These are phyloP conservation scores for Huso huso DNA, from an alignment of 2,797 vertebrate species.

Conservation along the genomic window DNA sequence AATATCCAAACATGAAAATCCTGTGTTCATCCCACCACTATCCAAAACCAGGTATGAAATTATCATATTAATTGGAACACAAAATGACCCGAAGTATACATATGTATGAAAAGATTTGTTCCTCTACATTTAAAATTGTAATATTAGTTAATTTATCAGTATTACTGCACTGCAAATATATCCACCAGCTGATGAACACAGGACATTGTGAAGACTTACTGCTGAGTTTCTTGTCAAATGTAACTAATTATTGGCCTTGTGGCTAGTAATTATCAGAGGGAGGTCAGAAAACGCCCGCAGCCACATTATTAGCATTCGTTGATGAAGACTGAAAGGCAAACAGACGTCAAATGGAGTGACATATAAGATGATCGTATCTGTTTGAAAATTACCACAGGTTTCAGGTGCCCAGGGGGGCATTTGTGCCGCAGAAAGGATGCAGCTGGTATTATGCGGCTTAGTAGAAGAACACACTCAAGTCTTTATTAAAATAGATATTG, in stretches of 20 bases:
- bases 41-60: no score
- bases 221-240: conserved; percentile 3
- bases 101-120: background rate
- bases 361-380: background rate
- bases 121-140: background rate
- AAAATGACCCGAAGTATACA: no score
- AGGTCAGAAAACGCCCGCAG: conserved; percentile 18
- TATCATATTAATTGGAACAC: no score
- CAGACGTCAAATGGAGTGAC: background rate
- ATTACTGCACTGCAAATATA: background rate
- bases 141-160: background rate
- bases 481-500: no score
- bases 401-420: background rate
- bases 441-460: background rate
- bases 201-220: background rate
- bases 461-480: no score
- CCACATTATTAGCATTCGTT: background rate
- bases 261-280: conserved; percentile 21
- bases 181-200: background rate
- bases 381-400: background rate
- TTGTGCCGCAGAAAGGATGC: background rate
- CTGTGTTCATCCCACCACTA: no score
- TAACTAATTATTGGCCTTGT: conserved; percentile 22
- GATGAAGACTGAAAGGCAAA: background rate
- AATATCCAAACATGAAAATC: no score